Percentiles rank a stretch among this genome's conserved stretches.
These are phyloP conservation scores for Gasterosteus nipponicus DNA, from an alignment of 2,113 vertebrate species.

Conservation along the genomic window DNA sequence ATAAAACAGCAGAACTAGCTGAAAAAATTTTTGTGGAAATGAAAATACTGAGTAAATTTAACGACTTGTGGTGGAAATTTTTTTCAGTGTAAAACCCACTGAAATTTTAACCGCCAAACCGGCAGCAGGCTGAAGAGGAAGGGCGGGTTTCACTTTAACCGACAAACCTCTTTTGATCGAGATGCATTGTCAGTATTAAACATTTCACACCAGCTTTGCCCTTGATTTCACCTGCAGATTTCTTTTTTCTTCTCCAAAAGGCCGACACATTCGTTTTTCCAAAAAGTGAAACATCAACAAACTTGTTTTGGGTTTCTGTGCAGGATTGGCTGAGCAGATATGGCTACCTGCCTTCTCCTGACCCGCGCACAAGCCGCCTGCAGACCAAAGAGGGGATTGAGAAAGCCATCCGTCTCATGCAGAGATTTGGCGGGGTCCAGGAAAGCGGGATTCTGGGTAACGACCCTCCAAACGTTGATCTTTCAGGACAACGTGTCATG, in stretches of 20 bases:
- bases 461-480: not conserved
- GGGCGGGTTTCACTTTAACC: constrained; percentile 26
- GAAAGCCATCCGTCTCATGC: constrained; percentile 86
- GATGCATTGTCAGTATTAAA: not conserved
- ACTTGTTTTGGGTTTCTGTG: not conserved
- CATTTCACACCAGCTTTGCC: not conserved
- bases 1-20: not conserved
- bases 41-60: not conserved
- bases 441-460: constrained; percentile 87
- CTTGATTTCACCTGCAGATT: not conserved
- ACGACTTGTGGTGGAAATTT: no score
- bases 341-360: constrained; percentile 87
- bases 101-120: not conserved
- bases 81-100: constrained; percentile 10
- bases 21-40: not conserved
- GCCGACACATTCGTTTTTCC: not conserved
- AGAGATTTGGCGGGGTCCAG: constrained; percentile 85
- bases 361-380: constrained; percentile 83
- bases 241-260: not conserved
- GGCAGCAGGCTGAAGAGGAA: not conserved
- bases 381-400: constrained; percentile 82
- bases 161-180: not conserved
- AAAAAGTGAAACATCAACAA: not conserved
- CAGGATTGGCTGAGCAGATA: constrained; percentile 91
- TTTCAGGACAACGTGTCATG: not conserved